Evolutionary conservation across 2,113 vertebrate species (phyloP).

Genomic region (Ammodytes marinus): DNA sequence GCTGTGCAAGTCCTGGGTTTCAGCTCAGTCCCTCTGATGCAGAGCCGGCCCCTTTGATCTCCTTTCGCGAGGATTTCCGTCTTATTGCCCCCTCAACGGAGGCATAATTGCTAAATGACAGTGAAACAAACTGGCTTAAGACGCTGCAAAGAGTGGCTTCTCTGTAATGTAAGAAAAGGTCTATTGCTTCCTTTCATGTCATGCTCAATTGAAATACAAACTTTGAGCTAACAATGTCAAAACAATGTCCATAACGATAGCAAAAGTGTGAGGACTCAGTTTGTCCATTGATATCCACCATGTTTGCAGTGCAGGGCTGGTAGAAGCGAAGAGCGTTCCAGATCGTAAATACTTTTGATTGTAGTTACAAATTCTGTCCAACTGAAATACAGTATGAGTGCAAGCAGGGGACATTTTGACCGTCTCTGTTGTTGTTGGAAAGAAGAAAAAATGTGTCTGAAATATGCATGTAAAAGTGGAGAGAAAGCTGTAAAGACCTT

Average conservation of each 20-base stretch:
- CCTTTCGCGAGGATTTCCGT: conserved; percentile 68
- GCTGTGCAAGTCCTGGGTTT: conserved; percentile 49
- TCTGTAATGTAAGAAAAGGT: conserved; percentile 45
- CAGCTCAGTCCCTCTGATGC: conserved; percentile 60
- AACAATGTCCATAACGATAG: conserved; percentile 12
- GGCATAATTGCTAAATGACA: conserved; percentile 77
- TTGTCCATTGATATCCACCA: conserved; percentile 6
- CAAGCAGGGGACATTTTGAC: conserved; percentile 24
- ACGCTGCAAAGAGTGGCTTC: conserved; percentile 65
- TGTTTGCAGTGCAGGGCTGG: too few species aligned
- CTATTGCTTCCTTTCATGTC: conserved; percentile 31
- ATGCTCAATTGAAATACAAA: conserved; percentile 44
- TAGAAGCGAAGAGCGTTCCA: neutral
- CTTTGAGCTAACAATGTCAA: conserved; percentile 17
- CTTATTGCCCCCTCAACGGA: conserved; percentile 69
- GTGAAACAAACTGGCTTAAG: conserved; percentile 78
- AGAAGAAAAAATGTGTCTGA: conserved; percentile 29
- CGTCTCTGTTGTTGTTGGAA: conserved; percentile 68
- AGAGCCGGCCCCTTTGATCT: conserved; percentile 75
- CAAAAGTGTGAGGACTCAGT: conserved; percentile 14
- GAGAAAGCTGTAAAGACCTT: conserved; percentile 55
- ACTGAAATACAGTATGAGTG: conserved; percentile 19
- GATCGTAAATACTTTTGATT: conserved; percentile 38
- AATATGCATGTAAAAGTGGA: conserved; percentile 46
- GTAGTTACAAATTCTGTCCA: conserved; percentile 22